A percentile compares a stretch with the other conserved stretches of the same genome.
These are phyloP conservation scores for Himalopsyche kuldschensis DNA, from an alignment of 2,888 invertebrate genomes.

Conservation along the genomic window DNA sequence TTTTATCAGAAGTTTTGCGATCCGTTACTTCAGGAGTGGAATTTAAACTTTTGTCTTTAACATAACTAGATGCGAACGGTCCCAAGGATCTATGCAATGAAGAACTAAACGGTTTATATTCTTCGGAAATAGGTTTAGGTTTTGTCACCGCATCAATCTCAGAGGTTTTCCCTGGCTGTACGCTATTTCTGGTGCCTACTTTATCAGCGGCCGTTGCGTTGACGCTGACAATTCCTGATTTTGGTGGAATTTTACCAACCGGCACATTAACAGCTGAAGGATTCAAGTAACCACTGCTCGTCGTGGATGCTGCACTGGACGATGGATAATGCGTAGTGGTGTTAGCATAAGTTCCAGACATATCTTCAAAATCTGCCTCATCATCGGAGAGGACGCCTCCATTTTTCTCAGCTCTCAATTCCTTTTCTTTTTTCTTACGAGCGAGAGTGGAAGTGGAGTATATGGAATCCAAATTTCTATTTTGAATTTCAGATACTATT, in stretches of 20 bases:
- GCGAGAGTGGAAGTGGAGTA: slow-evolving; percentile 77
- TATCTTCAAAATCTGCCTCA: slow-evolving; percentile 34
- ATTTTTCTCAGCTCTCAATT: slow-evolving; percentile 45
- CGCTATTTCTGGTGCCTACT: slow-evolving; percentile 44
- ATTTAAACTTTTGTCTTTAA: slow-evolving; percentile 46
- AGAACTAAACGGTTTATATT: slow-evolving; percentile 46
- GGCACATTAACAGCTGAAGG: slow-evolving; percentile 74
- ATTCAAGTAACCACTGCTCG: slow-evolving; percentile 73
- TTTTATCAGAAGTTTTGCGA: slow-evolving; percentile 14
- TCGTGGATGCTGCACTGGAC: slow-evolving; percentile 63
- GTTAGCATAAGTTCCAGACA: slow-evolving; percentile 65
- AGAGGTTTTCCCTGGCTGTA: slow-evolving; percentile 1
- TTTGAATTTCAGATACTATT: slow-evolving; percentile 86
- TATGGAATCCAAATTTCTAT: slow-evolving; percentile 82
- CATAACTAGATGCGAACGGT: slow-evolving; percentile 41
- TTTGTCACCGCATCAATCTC: slow-evolving; percentile 13
- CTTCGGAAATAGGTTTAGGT: slow-evolving; percentile 15
- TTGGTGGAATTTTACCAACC: slow-evolving; percentile 49
- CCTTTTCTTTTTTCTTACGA: slow-evolving; percentile 61
- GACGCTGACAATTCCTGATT: slow-evolving; percentile 28
- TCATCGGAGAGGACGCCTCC: slow-evolving; percentile 42
- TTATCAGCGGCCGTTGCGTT: slow-evolving; percentile 8
- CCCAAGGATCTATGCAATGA: slow-evolving; percentile 40
- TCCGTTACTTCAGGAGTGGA: slow-evolving; percentile 40
- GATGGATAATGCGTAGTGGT: slow-evolving; percentile 59